Evolutionary conservation across 2,888 invertebrate species (phyloP).

Genomic region (Erpobdella octoculata): DNA sequence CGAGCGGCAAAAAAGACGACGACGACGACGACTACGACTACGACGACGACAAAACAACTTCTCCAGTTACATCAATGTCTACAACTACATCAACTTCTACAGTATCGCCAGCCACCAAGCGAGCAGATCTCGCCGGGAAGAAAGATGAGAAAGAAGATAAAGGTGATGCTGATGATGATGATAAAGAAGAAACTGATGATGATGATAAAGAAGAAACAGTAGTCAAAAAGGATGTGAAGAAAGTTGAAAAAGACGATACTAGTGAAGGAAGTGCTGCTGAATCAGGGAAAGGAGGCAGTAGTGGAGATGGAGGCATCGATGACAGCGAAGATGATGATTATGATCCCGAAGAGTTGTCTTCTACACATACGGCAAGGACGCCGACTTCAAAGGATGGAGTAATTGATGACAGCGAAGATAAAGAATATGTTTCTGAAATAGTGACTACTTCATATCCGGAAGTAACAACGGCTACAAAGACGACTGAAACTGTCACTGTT

Average conservation of each 20-base stretch:
- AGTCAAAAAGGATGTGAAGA: background rate
- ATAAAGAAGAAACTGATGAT: background rate
- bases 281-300: background rate
- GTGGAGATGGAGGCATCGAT: background rate
- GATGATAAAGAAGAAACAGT: background rate
- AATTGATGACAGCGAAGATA: background rate
- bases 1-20: conserved; percentile 1
- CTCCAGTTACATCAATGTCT: too few species aligned
- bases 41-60: background rate
- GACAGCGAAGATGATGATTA: conserved; percentile 1
- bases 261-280: conserved; percentile 7
- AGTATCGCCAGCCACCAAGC: too few species aligned
- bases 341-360: background rate
- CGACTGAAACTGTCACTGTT: too few species aligned
- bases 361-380: too few species aligned
- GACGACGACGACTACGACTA: conserved; percentile 12
- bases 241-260: background rate
- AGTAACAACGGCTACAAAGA: too few species aligned
- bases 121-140: background rate
- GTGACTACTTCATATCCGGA: too few species aligned
- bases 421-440: too few species aligned
- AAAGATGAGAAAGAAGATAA: background rate
- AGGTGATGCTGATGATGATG: conserved; percentile 3
- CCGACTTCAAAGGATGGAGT: too few species aligned
- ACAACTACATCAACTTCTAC: too few species aligned